These are phyloP conservation scores for Pristionchus entomophagus DNA, from an alignment of 2,888 invertebrate genomes.

Conservation along the genomic window DNA sequence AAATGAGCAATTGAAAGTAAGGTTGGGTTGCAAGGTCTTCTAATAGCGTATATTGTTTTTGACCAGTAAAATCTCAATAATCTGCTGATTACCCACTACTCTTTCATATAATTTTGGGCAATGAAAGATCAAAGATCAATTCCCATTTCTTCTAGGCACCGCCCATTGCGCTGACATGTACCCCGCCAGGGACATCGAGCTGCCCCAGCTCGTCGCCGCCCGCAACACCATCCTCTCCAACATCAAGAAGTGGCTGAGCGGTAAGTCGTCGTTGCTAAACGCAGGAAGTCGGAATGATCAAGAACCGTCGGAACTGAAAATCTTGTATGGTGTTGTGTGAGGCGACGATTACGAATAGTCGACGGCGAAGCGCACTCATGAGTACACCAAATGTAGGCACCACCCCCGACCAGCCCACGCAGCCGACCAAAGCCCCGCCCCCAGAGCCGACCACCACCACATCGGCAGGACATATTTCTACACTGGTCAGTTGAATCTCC, in stretches of 20 bases:
- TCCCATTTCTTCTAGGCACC: constrained; percentile 51
- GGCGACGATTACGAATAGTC: too few relatives aligned
- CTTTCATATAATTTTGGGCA: too few relatives aligned
- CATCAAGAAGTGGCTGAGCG: constrained; percentile 37
- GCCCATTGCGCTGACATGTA: constrained; percentile 70
- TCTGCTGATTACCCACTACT: too few relatives aligned
- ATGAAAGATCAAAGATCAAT: constrained; percentile 5
- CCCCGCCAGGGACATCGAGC: constrained; percentile 15
- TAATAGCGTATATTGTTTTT: too few relatives aligned
- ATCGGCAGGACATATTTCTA: neutral
- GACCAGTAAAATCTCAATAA: too few relatives aligned
- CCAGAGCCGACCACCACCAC: neutral
- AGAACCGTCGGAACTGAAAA: too few relatives aligned
- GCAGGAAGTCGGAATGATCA: neutral
- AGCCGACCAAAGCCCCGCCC: neutral
- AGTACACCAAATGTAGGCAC: too few relatives aligned
- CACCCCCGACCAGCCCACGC: neutral
- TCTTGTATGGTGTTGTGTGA: too few relatives aligned
- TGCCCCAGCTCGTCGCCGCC: neutral
- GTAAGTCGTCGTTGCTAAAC: constrained; percentile 32
- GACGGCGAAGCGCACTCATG: too few relatives aligned
- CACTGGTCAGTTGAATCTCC: too few relatives aligned
- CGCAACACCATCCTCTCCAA: constrained; percentile 13
- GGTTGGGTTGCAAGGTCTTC: too few relatives aligned
- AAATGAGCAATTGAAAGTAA: too few relatives aligned